Evolutionary conservation across 1,140 invertebrate species (phyloP), one percentile per base, ranked within the genome.

Genomic region (Dysdera silvatica): DNA sequence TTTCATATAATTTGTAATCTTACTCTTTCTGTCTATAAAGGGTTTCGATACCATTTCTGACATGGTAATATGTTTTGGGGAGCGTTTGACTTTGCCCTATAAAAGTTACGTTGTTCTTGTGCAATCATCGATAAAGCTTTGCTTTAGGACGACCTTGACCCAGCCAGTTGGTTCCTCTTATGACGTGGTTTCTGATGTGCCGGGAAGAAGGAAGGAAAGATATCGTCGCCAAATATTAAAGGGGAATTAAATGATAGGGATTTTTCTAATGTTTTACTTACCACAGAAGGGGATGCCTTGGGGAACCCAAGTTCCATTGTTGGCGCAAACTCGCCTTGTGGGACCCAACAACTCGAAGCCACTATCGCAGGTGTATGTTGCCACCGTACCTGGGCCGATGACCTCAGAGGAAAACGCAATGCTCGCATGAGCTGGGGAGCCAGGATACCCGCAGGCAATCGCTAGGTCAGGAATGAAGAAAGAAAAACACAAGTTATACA

Each of bases 251-350:
- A n/a, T n/a, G n/a, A n/a, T n/a, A n/a, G n/a, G n/a, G n/a, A n/a
- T n/a, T n/a, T n/a, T n/a, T n/a, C n/a, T n/a, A n/a, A n/a, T 23
- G 12, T 81, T 70, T 12, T 37, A 86, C 87, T 91, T 77, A 94
- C 91, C 91, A 76, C 91, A 95, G 77, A 95, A 95, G 18, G 91
- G 91, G 59, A 95, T 89, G 56, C 91, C 91, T 72, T 89, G 86
- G 0, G 91, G 92, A n/a, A 81, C 78, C 93, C 93, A 96, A 32
- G 80, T 83, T 2, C 86, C 87, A 69, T 88, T 84, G 0, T 74
- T 65, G 24, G 82, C 81, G 72, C 92, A 95, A 16, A 86, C 81
- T 55, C 91, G 79, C 52, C 89, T 76, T 0, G 86, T 80, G 2
- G 91, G 91, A 3, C 92, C 92, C 1, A 95, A 79, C 1, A 95